Percentiles rank a stretch among this genome's conserved stretches.
Evolutionary conservation across 2,888 invertebrate genomes (phyloP).

Genomic region (Hydroisotoma schaefferi): DNA sequence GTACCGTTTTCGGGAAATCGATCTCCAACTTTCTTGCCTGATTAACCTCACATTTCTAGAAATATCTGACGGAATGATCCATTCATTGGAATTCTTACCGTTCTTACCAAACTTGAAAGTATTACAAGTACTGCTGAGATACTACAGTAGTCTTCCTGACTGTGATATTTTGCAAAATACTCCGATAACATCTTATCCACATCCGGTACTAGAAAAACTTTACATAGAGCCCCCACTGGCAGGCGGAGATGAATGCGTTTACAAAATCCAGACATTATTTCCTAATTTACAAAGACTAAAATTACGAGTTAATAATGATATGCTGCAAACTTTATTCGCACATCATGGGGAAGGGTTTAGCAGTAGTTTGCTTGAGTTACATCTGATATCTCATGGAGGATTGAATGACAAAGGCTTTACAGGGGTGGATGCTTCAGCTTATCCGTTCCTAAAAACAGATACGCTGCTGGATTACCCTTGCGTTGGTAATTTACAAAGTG

Average conservation of each 20-base stretch:
- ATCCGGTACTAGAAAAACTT: constrained; percentile 10
- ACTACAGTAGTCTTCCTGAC: constrained; percentile 13
- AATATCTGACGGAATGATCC: constrained; percentile 16
- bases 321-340: constrained; percentile 12
- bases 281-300: constrained; percentile 15
- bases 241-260: constrained; percentile 14
- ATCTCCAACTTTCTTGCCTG: not conserved
- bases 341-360: not conserved
- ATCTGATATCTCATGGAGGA: constrained; percentile 20
- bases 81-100: constrained; percentile 17
- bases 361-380: not conserved
- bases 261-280: constrained; percentile 8
- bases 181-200: not conserved
- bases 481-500: constrained; percentile 18
- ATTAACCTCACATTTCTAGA: constrained; percentile 9
- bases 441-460: too few relatives aligned
- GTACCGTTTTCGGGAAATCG: not conserved
- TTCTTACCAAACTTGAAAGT: constrained; percentile 12
- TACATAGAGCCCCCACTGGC: constrained; percentile 24
- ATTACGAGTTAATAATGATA: constrained; percentile 17
- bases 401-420: constrained; percentile 26
- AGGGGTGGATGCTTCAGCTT: constrained; percentile 9
- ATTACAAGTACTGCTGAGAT: constrained; percentile 17
- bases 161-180: constrained; percentile 21
- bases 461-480: too few relatives aligned